phyloP scores from a whole-genome alignment of 2,888 invertebrate genomes.

The Oegoconia quadripuncta region DNA sequence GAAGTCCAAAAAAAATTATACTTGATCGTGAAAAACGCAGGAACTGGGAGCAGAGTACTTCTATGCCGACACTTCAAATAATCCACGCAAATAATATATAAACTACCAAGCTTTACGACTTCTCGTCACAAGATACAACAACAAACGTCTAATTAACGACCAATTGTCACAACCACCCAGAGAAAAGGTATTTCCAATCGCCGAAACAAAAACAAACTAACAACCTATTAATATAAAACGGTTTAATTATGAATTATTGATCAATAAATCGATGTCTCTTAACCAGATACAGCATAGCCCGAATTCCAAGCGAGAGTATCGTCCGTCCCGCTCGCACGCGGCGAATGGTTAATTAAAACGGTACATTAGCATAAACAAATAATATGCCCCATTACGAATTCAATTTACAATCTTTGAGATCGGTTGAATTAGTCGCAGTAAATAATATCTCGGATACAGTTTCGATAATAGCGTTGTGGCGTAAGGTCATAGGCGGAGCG shows the following conservation, averaged over 20 bases:
- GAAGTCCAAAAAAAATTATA: too few relatives aligned
- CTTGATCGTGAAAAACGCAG: too few relatives aligned
- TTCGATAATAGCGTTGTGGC: slow-evolving; percentile 47
- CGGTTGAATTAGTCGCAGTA: slow-evolving; percentile 75
- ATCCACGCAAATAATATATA: too few relatives aligned
- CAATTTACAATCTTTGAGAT: slow-evolving; percentile 76
- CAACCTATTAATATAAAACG: slow-evolving; percentile 47
- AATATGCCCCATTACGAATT: slow-evolving; percentile 76
- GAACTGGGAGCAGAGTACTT: too few relatives aligned
- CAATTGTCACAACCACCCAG: slow-evolving; percentile 31
- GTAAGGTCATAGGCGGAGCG: slow-evolving; percentile 13
- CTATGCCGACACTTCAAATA: too few relatives aligned
- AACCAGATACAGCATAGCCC: slow-evolving; percentile 37
- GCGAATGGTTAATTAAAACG: slow-evolving; percentile 67
- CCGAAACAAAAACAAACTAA: slow-evolving; percentile 30
- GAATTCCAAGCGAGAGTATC: slow-evolving; percentile 39
- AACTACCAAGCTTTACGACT: too few relatives aligned
- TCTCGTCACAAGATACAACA: too few relatives aligned
- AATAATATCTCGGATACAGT: slow-evolving; percentile 66
- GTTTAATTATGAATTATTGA: slow-evolving; percentile 64
- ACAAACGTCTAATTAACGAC: not conserved
- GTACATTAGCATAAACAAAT: slow-evolving; percentile 78
- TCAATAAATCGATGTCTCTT: slow-evolving; percentile 58
- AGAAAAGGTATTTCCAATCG: slow-evolving; percentile 24
- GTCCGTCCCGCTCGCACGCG: not conserved